phyloP scores from a whole-genome alignment of 1,140 invertebrate species.

The Venustaconcha ellipsiformis region DNA sequence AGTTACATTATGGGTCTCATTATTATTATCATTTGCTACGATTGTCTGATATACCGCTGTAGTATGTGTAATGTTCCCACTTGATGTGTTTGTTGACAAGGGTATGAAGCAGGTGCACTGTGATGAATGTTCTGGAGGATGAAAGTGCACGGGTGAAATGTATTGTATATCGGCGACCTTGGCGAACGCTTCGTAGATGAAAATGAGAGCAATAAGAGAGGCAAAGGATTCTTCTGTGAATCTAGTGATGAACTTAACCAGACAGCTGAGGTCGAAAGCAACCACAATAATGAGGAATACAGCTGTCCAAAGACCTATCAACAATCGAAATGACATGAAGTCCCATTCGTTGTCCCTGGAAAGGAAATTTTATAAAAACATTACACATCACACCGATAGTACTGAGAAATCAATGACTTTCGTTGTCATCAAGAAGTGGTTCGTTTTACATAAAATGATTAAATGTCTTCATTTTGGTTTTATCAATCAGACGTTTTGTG shows the following conservation, averaged over 20 bases:
- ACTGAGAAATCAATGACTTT: too few relatives aligned
- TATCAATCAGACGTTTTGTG: too few relatives aligned
- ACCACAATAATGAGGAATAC: constrained; percentile 91
- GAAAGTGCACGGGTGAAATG: constrained; percentile 48
- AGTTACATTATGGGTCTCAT: too few relatives aligned
- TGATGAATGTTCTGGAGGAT: constrained; percentile 17
- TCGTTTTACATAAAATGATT: too few relatives aligned
- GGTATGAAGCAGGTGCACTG: constrained; percentile 47
- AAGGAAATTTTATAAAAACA: constrained; percentile 4
- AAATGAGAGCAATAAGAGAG: constrained; percentile 98
- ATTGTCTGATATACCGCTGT: too few relatives aligned
- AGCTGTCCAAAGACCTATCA: constrained; percentile 96
- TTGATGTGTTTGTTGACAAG: too few relatives aligned
- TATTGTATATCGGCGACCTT: constrained; percentile 61
- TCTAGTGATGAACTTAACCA: constrained; percentile 98
- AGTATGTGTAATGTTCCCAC: too few relatives aligned
- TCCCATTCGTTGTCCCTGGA: constrained; percentile 81
- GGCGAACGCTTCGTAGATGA: constrained; percentile 93
- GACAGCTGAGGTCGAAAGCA: constrained; percentile 93
- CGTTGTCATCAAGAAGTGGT: too few relatives aligned
- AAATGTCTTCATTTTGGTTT: too few relatives aligned
- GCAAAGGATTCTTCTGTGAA: constrained; percentile 99
- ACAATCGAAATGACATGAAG: constrained; percentile 93
- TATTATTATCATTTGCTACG: too few relatives aligned
- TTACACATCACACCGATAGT: too few relatives aligned